Evolutionary conservation across 2,113 vertebrate genomes (phyloP), one percentile per base, ranked within the genome.

Genomic region (Microtus oregoni): DNA sequence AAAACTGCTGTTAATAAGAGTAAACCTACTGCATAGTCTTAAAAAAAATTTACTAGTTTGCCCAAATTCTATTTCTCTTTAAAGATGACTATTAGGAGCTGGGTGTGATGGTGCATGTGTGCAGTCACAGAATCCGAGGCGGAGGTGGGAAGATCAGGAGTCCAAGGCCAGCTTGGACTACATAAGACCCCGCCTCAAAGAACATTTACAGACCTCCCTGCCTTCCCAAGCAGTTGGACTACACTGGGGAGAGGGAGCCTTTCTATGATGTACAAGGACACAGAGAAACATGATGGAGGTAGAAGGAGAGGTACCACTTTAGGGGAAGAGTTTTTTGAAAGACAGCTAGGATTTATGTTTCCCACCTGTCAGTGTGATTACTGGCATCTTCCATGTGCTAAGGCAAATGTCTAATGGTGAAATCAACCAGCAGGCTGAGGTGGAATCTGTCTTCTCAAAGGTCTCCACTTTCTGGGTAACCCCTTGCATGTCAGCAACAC

Each of bases 381-480:
- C 8, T 32, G 26, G 89, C 58, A n/a, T 63, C 58, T 28, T 24
- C 30, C 4, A 7, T 5, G 32, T 32, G 78, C 28, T 24, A 47
- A 68, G 78, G 61, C 38, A 63, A 11, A 28, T 7, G n/a, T 19
- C 38, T 67, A 82, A 28, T 0, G 12, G 75, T 63, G 87, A 76
- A 61, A 55, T 14, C 11, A 52, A 17, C 2, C 30, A 50, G 20
- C 52, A 61, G 76, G 1, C 0, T 65, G 75, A 88, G 32, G 47
- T 20, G 0, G 72, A 35, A 26, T 2, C 17, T 1, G 0, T n/a
- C 73, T n/a, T 65, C 30, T 22, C 22, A 17, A 9, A 22, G 72
- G 47, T 65, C 9, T 65, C 4, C 2, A 2, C 22, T 47, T 38
- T 63, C 73, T 30, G 61, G 35, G 44, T 4, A 63, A 73, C 52